A percentile compares a stretch with the other conserved stretches of the same genome.
These are phyloP conservation scores for Spatulosminthurus flaviceps DNA, from an alignment of 2,888 invertebrate species.

Conservation along the genomic window DNA sequence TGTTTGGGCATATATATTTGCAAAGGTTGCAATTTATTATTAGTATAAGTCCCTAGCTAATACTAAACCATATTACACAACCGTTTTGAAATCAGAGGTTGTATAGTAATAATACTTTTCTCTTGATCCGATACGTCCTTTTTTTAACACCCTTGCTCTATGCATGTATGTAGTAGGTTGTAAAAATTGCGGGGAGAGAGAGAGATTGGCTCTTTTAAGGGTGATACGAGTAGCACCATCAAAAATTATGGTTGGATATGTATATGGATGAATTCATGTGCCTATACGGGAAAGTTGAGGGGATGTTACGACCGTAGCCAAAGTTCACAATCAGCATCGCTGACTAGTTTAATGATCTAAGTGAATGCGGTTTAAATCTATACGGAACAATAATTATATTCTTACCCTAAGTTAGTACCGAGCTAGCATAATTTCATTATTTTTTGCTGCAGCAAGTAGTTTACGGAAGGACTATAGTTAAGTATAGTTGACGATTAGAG, in stretches of 20 bases:
- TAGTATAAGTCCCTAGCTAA: background rate
- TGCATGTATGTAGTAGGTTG: background rate
- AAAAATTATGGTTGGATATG: constrained; percentile 4
- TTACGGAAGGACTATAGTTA: too few relatives aligned
- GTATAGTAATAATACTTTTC: background rate
- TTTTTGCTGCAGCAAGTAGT: too few relatives aligned
- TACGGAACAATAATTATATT: background rate
- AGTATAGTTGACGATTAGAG: too few relatives aligned
- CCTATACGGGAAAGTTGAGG: background rate
- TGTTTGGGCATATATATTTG: too few relatives aligned
- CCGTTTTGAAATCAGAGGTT: constrained; percentile 9
- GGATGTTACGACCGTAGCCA: background rate
- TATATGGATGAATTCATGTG: background rate
- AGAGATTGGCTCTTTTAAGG: background rate
- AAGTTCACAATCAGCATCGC: background rate
- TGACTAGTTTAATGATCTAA: background rate
- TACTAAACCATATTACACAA: background rate
- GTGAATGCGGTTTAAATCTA: constrained; percentile 13
- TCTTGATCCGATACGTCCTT: constrained; percentile 12
- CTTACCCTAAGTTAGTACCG: too few relatives aligned
- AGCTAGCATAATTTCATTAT: too few relatives aligned
- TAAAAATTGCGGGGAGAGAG: background rate
- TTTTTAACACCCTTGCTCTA: background rate
- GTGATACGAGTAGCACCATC: constrained; percentile 14
- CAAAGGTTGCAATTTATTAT: background rate